Percentiles rank a stretch among this genome's conserved stretches.
Conservation (phyloP, 2,888 invertebrate species). For the Microctonus brassicae region DNA sequence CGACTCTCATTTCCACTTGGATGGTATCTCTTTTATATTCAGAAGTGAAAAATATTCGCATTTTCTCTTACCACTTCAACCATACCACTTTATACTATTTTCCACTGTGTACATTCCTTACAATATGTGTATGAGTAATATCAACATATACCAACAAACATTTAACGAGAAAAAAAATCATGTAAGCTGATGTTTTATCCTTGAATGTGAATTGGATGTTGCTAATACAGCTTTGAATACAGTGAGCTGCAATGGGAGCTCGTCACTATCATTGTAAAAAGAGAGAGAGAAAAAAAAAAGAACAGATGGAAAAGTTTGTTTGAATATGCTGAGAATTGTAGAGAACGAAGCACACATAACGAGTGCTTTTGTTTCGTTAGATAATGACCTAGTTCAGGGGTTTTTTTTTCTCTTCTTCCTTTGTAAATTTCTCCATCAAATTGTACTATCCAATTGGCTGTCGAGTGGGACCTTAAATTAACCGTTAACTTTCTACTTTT, state of each 20-base stretch:
- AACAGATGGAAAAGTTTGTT: background rate
- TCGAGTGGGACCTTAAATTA: constrained; percentile 1
- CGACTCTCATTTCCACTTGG: constrained; percentile 29
- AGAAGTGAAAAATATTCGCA: constrained; percentile 41
- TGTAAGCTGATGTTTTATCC: background rate
- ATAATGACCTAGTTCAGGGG: background rate
- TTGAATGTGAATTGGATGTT: background rate
- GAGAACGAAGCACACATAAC: background rate
- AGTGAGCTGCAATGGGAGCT: background rate
- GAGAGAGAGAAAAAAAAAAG: background rate
- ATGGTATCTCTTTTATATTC: constrained; percentile 28
- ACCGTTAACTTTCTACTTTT: background rate
- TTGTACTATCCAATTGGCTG: constrained; percentile 6
- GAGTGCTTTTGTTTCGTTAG: constrained; percentile 5
- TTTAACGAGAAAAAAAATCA: no score
- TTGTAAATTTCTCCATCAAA: background rate
- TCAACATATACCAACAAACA: no score
- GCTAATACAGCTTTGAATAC: background rate
- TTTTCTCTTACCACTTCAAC: constrained; percentile 21
- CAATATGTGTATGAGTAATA: no score
- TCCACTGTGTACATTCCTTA: background rate
- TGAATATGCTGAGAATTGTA: background rate
- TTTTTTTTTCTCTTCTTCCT: background rate
- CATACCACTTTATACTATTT: background rate
- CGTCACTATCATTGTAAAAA: background rate